Evolutionary conservation across 2,888 invertebrate species (phyloP), one percentile per base, ranked within the genome.

Genomic region (Balanococcus diminutus): DNA sequence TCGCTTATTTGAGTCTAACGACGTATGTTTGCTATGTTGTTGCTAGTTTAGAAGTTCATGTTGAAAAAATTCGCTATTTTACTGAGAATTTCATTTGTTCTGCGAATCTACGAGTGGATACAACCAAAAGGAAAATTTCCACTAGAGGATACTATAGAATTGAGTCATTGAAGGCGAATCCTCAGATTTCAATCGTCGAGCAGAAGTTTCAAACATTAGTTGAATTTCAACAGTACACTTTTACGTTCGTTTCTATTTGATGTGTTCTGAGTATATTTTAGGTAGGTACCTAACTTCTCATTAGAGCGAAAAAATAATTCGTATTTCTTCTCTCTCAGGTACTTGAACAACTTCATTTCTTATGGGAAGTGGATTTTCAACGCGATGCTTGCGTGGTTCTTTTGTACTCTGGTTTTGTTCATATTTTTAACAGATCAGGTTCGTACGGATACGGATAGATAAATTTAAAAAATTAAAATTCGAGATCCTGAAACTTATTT

Each of bases 301-400:
- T 46, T 46, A 42, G 1, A 46, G n/a, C 16, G n/a, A 2, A n/a
- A 8, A 2, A 42, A 42, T 42, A 14, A 8, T 42, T 6, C 14
- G 11, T 42, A 0, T n/a, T 56, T 67, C 9, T 67, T 31, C 8
- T n/a, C 11, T 67, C 28, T 16, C 72, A 72, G 72, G 16, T 72
- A 72, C 8, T 72, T 72, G 32, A n/a, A 72, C 5, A 2, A 72
- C 16, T 72, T 72, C 5, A 72, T 32, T 11, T 16, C 11, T n/a
- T 72, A 32, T 72, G 72, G 16, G 16, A 72, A 31, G 32, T 72
- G 72, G 72, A 72, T 72, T 32, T 72, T 72, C 72, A 72, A 32
- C n/a, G 72, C 31, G 1, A 72, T 72, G 72, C 32, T 72, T 1
- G 25, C n/a, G 9, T 72, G 72, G 72, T 72, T 72, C 32, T 72